Base-by-base conservation (phyloP, 2,797 vertebrate species). In the Mormyrus proboscirostris region DNA sequence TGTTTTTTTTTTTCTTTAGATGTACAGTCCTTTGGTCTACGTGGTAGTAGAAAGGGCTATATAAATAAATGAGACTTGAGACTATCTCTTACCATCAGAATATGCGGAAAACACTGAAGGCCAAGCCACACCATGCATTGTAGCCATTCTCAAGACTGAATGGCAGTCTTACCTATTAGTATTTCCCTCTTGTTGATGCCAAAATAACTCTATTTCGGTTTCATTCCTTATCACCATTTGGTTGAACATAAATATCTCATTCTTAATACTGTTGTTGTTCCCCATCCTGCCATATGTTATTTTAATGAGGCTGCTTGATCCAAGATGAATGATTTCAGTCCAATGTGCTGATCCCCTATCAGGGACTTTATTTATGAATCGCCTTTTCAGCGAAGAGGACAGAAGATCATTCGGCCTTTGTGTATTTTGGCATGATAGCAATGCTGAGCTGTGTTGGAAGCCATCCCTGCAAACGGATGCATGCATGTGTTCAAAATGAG, bases 401-500 rank as follows among this genome's bases (percentile, higher is more conserved):
- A 33, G 88, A 87, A 84, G 91, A 87, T 86, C 16, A 62, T 53
- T 55, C 76, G 49, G 3, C 10, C 29, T 55, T 59, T 90, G 33
- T 84, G 29, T 50, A 47, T 84, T 47, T 76, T 3, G 50, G 65
- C 22, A 57, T 19, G 62, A 25, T 65, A 49, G 22, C 73, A 16
- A 90, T 47, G 25, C 65, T 73, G 65, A 73, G 6, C 29, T 14
- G 25, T 73, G 29, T 38, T 73, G 29, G 65, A 73, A 73, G 29
- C 6, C 7, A 83, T 83, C 19, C 44, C n/a, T 22, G 2, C 79
- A 83, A 83, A 12, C 8, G 10, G 19, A 83, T 83, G 79, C 3
- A 44, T 51, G n/a, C 47, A 88, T 90, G 44, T 86, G 82, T 50
- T 49, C 82, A 84, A 87, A 89, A 19, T 51, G 88, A 89, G 89